These are phyloP conservation scores for Coremacera marginata DNA, from an alignment of 2,888 invertebrate species.

Conservation along the genomic window DNA sequence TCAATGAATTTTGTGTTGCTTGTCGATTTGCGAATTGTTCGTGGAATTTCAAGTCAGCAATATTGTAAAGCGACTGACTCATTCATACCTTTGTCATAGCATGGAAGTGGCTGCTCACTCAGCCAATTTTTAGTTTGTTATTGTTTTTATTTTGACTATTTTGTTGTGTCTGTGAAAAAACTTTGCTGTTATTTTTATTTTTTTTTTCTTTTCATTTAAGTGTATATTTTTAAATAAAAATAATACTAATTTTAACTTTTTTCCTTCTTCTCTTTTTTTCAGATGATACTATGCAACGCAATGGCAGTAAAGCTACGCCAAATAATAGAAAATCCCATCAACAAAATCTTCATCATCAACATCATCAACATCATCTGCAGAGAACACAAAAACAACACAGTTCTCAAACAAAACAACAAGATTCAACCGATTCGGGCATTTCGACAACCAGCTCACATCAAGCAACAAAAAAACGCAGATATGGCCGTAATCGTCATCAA, in stretches of 20 bases:
- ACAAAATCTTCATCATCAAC: constrained; percentile 36
- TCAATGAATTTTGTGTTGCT: too few species aligned
- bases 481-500: constrained; percentile 4
- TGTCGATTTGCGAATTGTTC: too few species aligned
- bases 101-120: too few species aligned
- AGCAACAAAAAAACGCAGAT: constrained; percentile 31
- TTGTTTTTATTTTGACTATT: too few species aligned
- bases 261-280: constrained; percentile 42
- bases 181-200: too few species aligned
- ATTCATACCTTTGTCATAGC: too few species aligned
- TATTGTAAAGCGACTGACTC: too few species aligned
- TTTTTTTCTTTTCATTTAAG: too few species aligned
- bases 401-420: constrained; percentile 36
- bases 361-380: constrained; percentile 44
- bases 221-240: not conserved
- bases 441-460: constrained; percentile 24
- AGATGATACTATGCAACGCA: constrained; percentile 54
- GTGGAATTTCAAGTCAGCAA: too few species aligned
- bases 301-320: constrained; percentile 46
- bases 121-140: too few species aligned
- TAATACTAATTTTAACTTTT: constrained; percentile 19
- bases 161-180: too few species aligned
- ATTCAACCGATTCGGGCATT: constrained; percentile 43
- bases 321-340: constrained; percentile 29
- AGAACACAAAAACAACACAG: constrained; percentile 42